Conservation (phyloP, 2,797 vertebrate species). For the Margarornis squamiger region DNA sequence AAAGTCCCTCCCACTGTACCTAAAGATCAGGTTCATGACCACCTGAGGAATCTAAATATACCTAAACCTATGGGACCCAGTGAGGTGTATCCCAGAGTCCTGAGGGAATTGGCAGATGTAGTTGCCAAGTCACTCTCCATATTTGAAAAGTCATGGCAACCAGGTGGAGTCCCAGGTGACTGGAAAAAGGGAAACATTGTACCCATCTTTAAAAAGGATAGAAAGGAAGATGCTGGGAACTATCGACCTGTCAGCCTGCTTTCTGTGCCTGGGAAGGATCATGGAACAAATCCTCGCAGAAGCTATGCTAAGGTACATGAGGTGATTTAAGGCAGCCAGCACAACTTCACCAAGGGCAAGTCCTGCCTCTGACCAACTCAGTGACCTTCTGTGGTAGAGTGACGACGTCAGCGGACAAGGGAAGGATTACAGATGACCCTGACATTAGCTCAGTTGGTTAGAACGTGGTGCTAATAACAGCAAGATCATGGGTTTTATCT, state of each 20-base stretch:
- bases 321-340: background rate
- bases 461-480: background rate
- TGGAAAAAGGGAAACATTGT: background rate
- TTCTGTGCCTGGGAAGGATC: background rate
- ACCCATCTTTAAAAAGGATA: background rate
- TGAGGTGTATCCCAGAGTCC: background rate
- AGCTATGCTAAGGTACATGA: background rate
- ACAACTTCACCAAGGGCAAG: background rate
- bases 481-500: background rate
- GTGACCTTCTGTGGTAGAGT: background rate
- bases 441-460: background rate
- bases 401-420: background rate
- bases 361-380: background rate
- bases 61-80: background rate
- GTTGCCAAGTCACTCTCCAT: background rate
- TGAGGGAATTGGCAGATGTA: background rate
- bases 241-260: background rate
- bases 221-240: background rate
- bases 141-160: background rate
- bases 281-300: background rate
- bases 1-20: background rate
- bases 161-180: background rate
- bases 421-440: background rate
- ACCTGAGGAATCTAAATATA: background rate
- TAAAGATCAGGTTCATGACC: background rate